Conservation (phyloP, 2,113 vertebrate genomes). For the Trematocara unimaculatum region DNA sequence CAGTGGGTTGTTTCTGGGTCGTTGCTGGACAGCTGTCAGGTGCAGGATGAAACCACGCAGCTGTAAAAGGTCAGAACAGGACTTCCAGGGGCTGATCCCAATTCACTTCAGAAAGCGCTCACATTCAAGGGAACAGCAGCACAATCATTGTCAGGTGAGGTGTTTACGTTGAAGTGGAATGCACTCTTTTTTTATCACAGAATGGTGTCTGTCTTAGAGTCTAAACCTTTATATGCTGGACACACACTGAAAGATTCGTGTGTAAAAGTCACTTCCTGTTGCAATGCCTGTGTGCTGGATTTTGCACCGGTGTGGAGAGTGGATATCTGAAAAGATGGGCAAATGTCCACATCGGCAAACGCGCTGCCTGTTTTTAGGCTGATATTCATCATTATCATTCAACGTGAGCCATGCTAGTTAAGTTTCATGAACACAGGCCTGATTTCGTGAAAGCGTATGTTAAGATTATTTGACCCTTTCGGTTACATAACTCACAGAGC, state of each 20-base stretch:
- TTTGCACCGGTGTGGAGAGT: neutral
- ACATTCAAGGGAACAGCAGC: neutral
- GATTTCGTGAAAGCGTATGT: neutral
- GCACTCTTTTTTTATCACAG: neutral
- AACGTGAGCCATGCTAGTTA: neutral
- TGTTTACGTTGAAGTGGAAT: neutral
- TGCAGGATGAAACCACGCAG: neutral
- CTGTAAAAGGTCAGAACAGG: neutral
- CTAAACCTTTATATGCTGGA: neutral
- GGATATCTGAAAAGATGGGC: neutral
- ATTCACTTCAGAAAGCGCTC: neutral
- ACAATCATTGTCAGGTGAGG: neutral
- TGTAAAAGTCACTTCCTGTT: neutral
- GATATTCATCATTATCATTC: neutral
- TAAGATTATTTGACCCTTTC: neutral
- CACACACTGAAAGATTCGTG: neutral
- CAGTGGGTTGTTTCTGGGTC: neutral
- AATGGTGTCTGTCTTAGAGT: neutral
- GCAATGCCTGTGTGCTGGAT: neutral
- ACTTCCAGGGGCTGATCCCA: neutral
- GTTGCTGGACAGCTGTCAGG: neutral
- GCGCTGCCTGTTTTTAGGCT: neutral
- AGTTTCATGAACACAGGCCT: fast-evolving
- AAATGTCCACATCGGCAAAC: neutral
- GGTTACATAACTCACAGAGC: neutral